Conservation (phyloP, 2,888 invertebrate species). For the Theodoxus fluviatilis region DNA sequence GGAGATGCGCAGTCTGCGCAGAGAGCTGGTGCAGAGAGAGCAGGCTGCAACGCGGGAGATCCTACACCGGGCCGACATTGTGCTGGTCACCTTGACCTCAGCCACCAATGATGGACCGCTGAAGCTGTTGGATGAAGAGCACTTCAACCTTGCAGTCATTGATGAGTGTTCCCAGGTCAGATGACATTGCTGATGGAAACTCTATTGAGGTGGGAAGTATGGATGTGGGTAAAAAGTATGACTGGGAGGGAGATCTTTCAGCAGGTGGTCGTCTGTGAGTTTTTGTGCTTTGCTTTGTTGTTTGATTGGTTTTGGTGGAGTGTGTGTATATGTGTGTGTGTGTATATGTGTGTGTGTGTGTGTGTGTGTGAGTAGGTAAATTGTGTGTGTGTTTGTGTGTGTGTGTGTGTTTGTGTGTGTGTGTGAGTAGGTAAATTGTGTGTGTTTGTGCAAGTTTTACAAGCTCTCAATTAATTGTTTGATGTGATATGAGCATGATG, state of each 20-base stretch:
- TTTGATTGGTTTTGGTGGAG: no score
- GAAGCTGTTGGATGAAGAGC: slow-evolving; percentile 63
- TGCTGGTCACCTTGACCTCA: slow-evolving; percentile 67
- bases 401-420: background rate
- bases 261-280: no score
- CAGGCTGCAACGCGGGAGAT: slow-evolving; percentile 62
- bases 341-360: background rate
- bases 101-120: slow-evolving; percentile 66
- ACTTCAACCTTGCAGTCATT: slow-evolving; percentile 69
- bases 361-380: background rate
- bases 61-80: slow-evolving; percentile 64
- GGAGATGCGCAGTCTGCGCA: slow-evolving; percentile 65
- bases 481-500: no score
- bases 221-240: no score
- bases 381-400: no score
- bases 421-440: background rate
- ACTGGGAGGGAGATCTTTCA: no score
- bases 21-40: slow-evolving; percentile 67
- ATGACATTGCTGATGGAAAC: background rate
- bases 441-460: background rate
- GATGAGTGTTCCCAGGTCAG: slow-evolving; percentile 70
- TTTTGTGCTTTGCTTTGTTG: no score
- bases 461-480: background rate
- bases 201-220: no score
- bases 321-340: background rate